Evolutionary conservation across 2,113 vertebrate genomes (phyloP).

Genomic region (Otolemur garnettii): DNA sequence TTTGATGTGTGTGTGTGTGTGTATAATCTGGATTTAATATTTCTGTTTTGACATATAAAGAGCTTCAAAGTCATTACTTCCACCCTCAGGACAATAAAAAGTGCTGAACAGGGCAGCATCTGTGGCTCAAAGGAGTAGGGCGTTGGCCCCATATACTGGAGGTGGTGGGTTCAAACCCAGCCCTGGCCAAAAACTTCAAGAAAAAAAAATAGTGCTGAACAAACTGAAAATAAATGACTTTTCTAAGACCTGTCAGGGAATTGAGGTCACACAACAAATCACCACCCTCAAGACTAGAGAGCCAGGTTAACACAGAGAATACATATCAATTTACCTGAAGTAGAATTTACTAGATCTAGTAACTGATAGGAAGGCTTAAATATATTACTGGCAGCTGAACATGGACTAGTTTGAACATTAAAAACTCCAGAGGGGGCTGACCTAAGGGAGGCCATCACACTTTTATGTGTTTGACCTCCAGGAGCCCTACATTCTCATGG

Average conservation of each 20-base stretch:
- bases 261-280: neutral
- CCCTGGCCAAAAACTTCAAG: too few relatives aligned
- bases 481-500: neutral
- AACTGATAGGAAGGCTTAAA: neutral
- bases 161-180: too few relatives aligned
- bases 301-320: neutral
- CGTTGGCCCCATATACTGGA: too few relatives aligned
- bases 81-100: neutral
- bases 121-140: too few relatives aligned
- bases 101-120: neutral
- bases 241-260: neutral
- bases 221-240: neutral
- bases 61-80: neutral
- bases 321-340: neutral
- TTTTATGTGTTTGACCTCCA: neutral
- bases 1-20: too few relatives aligned
- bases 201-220: too few relatives aligned
- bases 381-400: neutral
- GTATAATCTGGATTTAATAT: neutral
- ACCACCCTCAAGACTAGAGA: neutral
- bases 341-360: neutral
- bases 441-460: fast-evolving
- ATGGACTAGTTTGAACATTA: neutral
- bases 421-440: neutral
- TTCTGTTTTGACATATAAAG: neutral